phyloP scores from a whole-genome alignment of 2,797 vertebrate genomes.

The Chiroxiphia lanceolata region DNA sequence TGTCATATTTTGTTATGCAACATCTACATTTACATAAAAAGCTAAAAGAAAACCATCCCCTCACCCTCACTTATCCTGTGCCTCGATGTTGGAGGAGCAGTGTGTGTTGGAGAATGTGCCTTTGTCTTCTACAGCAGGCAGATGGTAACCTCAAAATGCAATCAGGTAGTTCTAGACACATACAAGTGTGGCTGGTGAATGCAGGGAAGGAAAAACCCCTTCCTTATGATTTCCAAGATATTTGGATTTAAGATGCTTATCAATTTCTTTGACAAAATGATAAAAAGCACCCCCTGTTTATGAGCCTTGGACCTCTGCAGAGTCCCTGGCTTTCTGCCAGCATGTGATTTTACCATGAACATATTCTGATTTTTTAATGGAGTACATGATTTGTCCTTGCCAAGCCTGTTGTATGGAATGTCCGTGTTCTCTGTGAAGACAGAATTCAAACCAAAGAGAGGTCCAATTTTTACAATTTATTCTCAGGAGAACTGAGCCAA shows the following conservation, averaged over 20 bases:
- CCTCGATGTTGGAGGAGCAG: neutral
- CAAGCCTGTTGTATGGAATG: neutral
- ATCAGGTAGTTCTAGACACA: neutral
- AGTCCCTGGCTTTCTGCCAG: neutral
- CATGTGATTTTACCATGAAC: neutral
- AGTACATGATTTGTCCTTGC: neutral
- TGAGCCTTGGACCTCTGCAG: neutral
- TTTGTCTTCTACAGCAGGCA: neutral
- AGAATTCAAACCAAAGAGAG: constrained; percentile 23
- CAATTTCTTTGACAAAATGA: neutral
- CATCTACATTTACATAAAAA: neutral
- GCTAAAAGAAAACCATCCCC: neutral
- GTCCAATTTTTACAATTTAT: constrained; percentile 32
- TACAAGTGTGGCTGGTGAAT: neutral
- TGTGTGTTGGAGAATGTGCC: accelerated
- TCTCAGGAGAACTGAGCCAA: constrained; percentile 32
- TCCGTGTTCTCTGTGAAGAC: neutral
- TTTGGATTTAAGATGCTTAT: neutral
- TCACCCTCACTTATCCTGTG: neutral
- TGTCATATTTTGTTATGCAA: neutral
- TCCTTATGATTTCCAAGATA: neutral
- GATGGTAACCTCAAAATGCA: neutral
- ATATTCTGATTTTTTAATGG: neutral
- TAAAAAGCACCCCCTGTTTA: neutral
- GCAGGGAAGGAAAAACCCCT: neutral